Base-by-base conservation (phyloP, 2,888 invertebrate genomes). In the Nowickia ferox region DNA sequence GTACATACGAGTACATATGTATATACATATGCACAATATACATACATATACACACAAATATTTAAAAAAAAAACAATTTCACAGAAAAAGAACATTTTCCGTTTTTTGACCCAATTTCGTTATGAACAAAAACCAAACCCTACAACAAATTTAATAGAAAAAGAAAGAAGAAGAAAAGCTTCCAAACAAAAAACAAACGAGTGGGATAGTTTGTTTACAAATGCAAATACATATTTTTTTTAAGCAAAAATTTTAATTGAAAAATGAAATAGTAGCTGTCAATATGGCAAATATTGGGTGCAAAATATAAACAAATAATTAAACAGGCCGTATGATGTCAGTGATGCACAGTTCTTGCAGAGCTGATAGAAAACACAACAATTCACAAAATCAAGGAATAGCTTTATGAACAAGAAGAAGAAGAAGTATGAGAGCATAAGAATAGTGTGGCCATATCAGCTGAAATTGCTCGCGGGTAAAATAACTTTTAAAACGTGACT, bases 31-130 rank as follows among this genome's bases (percentile, higher is more conserved):
- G 22, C 19, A 17, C 6, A 59, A 61, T n/a, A n/a, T n/a, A n/a
- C n/a, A n/a, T 38, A 19, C 13, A 5, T 22, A 10, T 9, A 9
- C 38, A 74, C 3, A 13, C 15, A 53, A 19, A 13, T 11, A 40
- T 4, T 42, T 11, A n/a, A n/a, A n/a, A n/a, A n/a, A n/a, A n/a
- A n/a, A n/a, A n/a, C n/a, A n/a, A n/a, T 42, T 42, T 8, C 0
- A 51, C 2, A 17, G 2, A 53, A 0, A 40, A 9, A 9, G 19
- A 38, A 53, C 1, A 17, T 44, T 48, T 22, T 22, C 8, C 40
- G 53, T 51, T 74, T 51, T 74, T 74, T 74, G 74, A 63, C 74
- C 74, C 40, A 46, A 61, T 66, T 77, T 77, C 2, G 13, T 53
- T 19, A 63, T 10, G 8, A 53, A 44, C 30, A n/a, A 30, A n/a